Evolutionary conservation across 2,113 vertebrate species (phyloP).

Genomic region (Halichoerus grypus): DNA sequence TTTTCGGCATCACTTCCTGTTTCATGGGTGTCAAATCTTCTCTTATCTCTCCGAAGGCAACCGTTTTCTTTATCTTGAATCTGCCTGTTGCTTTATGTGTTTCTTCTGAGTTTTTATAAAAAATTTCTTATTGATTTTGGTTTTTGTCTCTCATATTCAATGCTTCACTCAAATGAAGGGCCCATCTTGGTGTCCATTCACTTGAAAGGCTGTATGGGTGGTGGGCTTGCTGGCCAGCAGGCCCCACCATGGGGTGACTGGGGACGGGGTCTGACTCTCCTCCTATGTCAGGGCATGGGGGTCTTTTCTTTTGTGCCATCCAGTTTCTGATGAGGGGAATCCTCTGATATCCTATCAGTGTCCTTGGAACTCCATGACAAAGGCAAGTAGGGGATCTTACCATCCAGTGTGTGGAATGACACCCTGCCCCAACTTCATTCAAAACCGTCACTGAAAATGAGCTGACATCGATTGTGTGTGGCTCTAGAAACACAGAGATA

Average conservation of each 20-base stretch:
- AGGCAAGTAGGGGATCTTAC: neutral
- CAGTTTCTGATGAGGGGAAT: neutral
- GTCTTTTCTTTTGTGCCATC: neutral
- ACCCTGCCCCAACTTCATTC: neutral
- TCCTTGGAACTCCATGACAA: neutral
- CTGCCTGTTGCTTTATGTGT: neutral
- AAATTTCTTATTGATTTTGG: neutral
- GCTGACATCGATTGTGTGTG: neutral
- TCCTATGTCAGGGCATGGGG: neutral
- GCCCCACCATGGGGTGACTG: neutral
- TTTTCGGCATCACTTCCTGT: neutral
- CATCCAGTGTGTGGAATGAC: neutral
- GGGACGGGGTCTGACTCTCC: neutral
- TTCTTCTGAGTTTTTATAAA: neutral
- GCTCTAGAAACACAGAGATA: neutral
- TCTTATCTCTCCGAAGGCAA: neutral
- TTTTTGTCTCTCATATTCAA: neutral
- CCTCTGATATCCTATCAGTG: neutral
- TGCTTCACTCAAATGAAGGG: neutral
- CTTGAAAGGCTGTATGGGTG: too few relatives aligned
- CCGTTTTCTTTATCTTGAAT: neutral
- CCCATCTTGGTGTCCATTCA: neutral
- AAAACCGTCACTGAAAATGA: neutral
- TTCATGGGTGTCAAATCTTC: too few relatives aligned
- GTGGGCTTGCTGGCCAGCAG: neutral